Evolutionary conservation across 2,888 invertebrate genomes (phyloP).

Genomic region (Ochlodes sylvanus): DNA sequence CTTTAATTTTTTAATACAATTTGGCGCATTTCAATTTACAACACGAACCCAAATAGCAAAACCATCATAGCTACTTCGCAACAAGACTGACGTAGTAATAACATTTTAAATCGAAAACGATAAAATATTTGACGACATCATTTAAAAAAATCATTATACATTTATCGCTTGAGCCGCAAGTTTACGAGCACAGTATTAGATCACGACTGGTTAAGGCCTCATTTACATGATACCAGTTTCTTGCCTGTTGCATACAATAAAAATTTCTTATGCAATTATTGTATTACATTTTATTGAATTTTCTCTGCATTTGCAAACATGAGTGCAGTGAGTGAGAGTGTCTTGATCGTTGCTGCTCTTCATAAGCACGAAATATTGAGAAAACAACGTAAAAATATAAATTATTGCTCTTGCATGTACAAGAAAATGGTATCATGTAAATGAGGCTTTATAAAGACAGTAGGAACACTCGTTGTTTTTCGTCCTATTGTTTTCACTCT

Average conservation of each 20-base stretch:
- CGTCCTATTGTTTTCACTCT: conserved; percentile 26
- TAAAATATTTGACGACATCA: conserved; percentile 11
- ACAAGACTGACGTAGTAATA: neutral
- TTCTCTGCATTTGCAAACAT: too few species aligned
- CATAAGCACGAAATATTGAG: too few species aligned
- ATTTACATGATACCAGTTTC: too few species aligned
- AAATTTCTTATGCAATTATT: too few species aligned
- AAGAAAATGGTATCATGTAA: too few species aligned
- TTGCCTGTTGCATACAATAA: too few species aligned
- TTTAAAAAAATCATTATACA: conserved; percentile 9
- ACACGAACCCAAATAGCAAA: neutral
- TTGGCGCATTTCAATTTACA: neutral
- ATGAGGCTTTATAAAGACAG: conserved; percentile 28
- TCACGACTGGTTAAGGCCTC: conserved; percentile 18
- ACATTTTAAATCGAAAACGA: conserved; percentile 4
- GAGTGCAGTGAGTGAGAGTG: too few species aligned
- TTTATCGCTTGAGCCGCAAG: conserved; percentile 9
- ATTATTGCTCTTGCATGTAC: too few species aligned
- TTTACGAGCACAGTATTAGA: conserved; percentile 19
- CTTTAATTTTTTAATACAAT: neutral
- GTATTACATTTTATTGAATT: too few species aligned
- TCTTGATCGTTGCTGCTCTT: too few species aligned
- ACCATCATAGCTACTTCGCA: neutral
- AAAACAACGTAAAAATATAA: too few species aligned
- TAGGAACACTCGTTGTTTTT: conserved; percentile 22